phyloP scores from a whole-genome alignment of 2,113 vertebrate species.

The Budorcas taxicolor region DNA sequence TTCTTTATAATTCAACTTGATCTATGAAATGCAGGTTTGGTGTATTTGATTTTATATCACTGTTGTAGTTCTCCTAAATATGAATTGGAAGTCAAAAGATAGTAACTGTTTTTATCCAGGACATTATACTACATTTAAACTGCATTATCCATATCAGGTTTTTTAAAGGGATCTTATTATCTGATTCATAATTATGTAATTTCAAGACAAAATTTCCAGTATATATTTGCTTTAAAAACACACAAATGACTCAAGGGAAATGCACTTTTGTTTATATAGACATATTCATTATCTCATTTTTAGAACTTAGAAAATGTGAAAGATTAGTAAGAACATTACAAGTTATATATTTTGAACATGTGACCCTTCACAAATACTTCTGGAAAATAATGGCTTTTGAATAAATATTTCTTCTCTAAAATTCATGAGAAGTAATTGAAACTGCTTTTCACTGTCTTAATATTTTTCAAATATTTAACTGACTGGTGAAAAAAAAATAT shows the following conservation, averaged over 20 bases:
- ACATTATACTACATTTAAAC: not conserved
- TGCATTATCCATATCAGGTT: not conserved
- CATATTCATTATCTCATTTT: not conserved
- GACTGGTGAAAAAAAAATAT: not conserved
- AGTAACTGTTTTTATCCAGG: not conserved
- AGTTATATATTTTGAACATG: not conserved
- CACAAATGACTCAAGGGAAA: not conserved
- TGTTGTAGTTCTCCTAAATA: not conserved
- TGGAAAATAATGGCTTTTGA: constrained; percentile 25
- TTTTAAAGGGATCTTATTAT: not conserved
- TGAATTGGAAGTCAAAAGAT: not conserved
- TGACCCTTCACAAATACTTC: not conserved
- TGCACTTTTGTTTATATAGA: not conserved
- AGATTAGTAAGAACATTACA: not conserved
- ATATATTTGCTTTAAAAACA: not conserved
- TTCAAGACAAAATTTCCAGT: not conserved
- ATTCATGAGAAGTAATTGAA: not conserved
- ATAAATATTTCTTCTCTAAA: not conserved
- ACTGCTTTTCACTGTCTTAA: not conserved
- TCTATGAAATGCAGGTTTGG: not conserved
- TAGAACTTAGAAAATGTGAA: not conserved
- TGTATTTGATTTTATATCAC: not conserved
- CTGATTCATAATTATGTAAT: not conserved
- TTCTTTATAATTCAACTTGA: not conserved
- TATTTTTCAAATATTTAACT: not conserved